Evolutionary conservation across 1,140 invertebrate genomes (phyloP), one percentile per base, ranked within the genome.

Genomic region (Carcinoscorpius rotundicauda): DNA sequence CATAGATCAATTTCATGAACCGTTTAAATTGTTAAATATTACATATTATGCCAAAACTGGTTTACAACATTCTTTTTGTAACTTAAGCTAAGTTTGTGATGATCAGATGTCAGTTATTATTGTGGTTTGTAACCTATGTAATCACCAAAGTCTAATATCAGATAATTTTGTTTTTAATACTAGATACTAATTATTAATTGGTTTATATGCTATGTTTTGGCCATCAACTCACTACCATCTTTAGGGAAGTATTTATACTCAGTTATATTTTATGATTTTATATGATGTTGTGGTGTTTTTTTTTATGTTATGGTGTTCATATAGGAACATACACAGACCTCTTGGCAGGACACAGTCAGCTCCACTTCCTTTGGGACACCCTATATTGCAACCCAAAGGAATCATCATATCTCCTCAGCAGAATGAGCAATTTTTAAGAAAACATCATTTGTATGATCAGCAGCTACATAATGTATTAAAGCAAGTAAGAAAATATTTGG

Each of bases 281-380:
- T 29, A 29, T 29, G 29, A 29, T 29, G 0, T 29, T 29, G 29
- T 29, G 29, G 29, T 29, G 29, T 29, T 29, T 2, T 29, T 1
- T 29, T 29, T 1, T 0, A 29, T 63, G 6, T 60, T 48, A 5
- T 52, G 48, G 6, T 29, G 29, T 29, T 29, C 29, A 29, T 29
- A 1, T 76, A 87, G 87, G 78, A 79, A 82, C 81, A 83, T 71
- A 70, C 85, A 86, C 72, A 82, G 90, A 69, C 89, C 90, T 67
- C 81, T 94, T 75, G 89, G 89, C 10, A 83, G 91, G 72, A 93
- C 91, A 11, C 91, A 93, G 76, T 92, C 89, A 6, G 92, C 92
- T 5, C 93, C 94, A 0, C 77, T 97, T 69, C 94, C 94, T 48
- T 79, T 97, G 11, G 91, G 91, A 3, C 90, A 95, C 80, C 92